Evolutionary conservation across 2,797 vertebrate genomes (phyloP).

Genomic region (Paramormyrops hopkinsi): DNA sequence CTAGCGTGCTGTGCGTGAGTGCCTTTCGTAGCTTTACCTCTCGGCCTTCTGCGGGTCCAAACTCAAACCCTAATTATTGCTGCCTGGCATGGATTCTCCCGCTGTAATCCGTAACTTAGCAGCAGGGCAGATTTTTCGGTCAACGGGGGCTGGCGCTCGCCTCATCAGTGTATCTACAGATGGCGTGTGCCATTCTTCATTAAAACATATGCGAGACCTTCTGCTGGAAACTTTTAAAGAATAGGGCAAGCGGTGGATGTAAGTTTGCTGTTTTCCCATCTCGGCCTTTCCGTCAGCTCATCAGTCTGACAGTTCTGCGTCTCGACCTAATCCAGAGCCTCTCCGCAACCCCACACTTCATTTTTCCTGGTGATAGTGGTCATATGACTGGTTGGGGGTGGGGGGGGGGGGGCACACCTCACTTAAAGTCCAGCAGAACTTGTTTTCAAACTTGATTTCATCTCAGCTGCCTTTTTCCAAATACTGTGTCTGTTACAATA

Average conservation of each 20-base stretch:
- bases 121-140: neutral
- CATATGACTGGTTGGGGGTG: neutral
- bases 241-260: neutral
- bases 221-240: neutral
- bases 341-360: slow-evolving; percentile 2
- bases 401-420: neutral
- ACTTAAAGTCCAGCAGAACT: neutral
- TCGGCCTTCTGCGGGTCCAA: neutral
- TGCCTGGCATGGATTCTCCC: neutral
- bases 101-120: neutral
- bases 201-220: neutral
- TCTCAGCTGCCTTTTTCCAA: neutral
- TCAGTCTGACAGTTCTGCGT: neutral
- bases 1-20: neutral
- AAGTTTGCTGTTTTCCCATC: neutral
- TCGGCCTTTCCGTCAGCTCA: neutral
- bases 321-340: neutral
- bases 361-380: slow-evolving; percentile 16
- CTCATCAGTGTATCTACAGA: neutral
- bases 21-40: neutral
- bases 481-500: neutral
- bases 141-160: too few relatives aligned
- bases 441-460: slow-evolving; percentile 11
- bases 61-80: neutral
- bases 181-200: neutral